These are phyloP conservation scores for Odocoileus virginianus DNA, from an alignment of 2,113 vertebrate genomes.

Conservation along the genomic window DNA sequence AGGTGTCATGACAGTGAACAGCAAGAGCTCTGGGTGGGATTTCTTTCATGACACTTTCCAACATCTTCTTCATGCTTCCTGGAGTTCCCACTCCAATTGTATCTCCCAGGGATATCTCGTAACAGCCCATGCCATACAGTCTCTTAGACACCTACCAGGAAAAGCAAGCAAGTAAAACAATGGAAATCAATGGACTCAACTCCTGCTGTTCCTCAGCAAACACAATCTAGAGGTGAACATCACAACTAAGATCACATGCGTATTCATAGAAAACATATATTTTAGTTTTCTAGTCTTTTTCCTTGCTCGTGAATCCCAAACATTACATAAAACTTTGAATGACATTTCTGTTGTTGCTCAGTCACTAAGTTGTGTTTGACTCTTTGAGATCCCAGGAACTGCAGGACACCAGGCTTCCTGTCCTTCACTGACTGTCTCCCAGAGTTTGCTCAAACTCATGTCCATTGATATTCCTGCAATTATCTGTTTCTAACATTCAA, in stretches of 20 bases:
- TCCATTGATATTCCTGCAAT: neutral
- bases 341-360: neutral
- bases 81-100: constrained; percentile 93
- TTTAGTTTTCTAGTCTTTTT: neutral
- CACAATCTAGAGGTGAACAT: neutral
- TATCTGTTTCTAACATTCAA: neutral
- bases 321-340: neutral
- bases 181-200: neutral
- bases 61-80: constrained; percentile 90
- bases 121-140: constrained; percentile 93
- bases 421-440: neutral
- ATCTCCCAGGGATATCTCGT: constrained; percentile 94
- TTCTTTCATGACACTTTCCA: constrained; percentile 91
- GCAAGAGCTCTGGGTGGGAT: constrained; percentile 88
- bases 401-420: neutral
- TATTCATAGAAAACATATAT: neutral
- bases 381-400: neutral
- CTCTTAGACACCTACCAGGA: constrained; percentile 88
- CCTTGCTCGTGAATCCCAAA: neutral
- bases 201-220: neutral
- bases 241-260: neutral
- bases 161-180: constrained; percentile 28
- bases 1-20: constrained; percentile 96
- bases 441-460: neutral
- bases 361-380: neutral